Percentiles rank a stretch among this genome's conserved stretches.
phyloP scores from a whole-genome alignment of 2,113 vertebrate species.

The Cynocephalus volans region DNA sequence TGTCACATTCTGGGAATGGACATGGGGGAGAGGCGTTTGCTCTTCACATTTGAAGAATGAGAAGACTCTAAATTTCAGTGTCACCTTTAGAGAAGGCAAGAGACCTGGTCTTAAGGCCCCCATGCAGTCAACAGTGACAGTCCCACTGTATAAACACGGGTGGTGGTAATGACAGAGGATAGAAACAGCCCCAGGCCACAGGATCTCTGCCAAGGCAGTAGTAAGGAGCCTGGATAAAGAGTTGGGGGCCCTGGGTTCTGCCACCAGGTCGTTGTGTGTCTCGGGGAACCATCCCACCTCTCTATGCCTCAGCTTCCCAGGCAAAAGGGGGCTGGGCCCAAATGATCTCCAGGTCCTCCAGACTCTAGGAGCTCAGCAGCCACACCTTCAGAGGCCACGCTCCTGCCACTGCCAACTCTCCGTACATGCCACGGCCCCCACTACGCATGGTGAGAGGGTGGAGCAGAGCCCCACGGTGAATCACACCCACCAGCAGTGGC shows the following conservation, averaged over 20 bases:
- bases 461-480: background rate
- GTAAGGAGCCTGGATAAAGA: background rate
- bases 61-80: background rate
- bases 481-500: background rate
- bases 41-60: background rate
- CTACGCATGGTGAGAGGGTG: accelerated
- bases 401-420: background rate
- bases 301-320: background rate
- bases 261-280: background rate
- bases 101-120: background rate
- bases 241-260: background rate
- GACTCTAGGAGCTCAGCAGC: background rate
- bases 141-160: background rate
- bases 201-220: background rate
- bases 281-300: background rate
- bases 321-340: background rate
- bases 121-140: no score
- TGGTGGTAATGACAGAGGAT: accelerated
- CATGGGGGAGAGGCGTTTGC: background rate
- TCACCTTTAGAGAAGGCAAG: background rate
- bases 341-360: background rate
- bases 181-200: background rate
- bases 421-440: background rate
- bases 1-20: background rate
- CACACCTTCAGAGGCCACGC: background rate